Evolutionary conservation across 2,888 invertebrate genomes (phyloP).

Genomic region (Andrena camellia): DNA sequence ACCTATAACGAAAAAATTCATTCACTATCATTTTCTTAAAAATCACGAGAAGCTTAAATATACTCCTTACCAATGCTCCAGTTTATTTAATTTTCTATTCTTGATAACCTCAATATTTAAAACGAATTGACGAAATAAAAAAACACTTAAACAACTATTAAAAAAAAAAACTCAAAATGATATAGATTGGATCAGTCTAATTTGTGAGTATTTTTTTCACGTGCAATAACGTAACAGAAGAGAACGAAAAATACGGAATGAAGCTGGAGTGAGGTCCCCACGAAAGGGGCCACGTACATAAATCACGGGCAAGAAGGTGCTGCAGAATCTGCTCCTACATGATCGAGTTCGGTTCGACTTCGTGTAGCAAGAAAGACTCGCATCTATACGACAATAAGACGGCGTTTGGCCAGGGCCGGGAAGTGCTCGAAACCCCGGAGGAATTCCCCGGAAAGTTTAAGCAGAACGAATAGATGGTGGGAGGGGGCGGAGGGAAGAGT

Average conservation of each 20-base stretch:
- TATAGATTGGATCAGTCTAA: background rate
- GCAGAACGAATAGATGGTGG: slow-evolving; percentile 41
- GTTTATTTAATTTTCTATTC: too few species aligned
- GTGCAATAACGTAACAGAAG: background rate
- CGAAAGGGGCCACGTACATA: background rate
- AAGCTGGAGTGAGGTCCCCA: background rate
- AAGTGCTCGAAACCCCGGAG: slow-evolving; percentile 49
- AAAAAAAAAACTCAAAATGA: too few species aligned
- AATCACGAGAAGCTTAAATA: too few species aligned
- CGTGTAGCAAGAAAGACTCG: slow-evolving; percentile 16
- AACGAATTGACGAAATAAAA: background rate
- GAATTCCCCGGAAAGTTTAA: slow-evolving; percentile 47
- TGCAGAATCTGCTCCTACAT: slow-evolving; percentile 20
- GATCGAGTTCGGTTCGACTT: slow-evolving; percentile 41
- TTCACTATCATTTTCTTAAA: too few species aligned
- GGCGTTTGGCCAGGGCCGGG: slow-evolving; percentile 27
- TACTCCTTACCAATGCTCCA: too few species aligned
- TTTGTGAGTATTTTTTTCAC: background rate
- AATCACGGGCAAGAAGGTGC: slow-evolving; percentile 13
- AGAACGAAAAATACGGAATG: background rate
- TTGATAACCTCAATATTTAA: background rate
- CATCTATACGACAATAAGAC: slow-evolving; percentile 53
- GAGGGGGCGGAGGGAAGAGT: background rate
- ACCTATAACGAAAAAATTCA: too few species aligned
- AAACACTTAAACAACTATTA: background rate